Conservation (phyloP, 2,113 vertebrate species). For the Strigops habroptila region DNA sequence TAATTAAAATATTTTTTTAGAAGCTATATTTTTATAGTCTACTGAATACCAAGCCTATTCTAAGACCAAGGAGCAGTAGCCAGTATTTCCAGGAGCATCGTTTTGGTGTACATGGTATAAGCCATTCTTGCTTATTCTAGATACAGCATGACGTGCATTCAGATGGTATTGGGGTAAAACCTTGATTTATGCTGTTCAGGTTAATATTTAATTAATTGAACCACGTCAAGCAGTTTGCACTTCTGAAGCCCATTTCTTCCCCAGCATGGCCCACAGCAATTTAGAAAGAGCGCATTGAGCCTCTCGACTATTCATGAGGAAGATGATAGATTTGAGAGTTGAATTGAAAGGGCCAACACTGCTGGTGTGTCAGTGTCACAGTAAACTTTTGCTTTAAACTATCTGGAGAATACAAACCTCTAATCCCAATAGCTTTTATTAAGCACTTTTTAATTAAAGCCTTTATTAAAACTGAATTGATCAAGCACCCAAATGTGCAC, state of each 20-base stretch:
- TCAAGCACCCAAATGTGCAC: not conserved
- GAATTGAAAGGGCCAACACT: not conserved
- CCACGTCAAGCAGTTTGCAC: not conserved
- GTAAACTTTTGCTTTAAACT: not conserved
- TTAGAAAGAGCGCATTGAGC: not conserved
- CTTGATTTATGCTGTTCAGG: not conserved
- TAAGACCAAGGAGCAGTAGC: not conserved
- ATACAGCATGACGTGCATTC: not conserved
- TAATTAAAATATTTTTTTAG: not conserved
- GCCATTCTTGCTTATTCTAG: not conserved
- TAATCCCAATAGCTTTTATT: not conserved
- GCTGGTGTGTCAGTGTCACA: not conserved
- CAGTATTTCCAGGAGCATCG: not conserved
- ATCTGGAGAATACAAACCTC: not conserved
- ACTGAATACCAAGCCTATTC: not conserved
- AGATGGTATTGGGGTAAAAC: not conserved
- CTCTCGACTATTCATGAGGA: not conserved
- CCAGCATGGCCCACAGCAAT: rapidly evolving
- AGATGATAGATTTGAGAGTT: not conserved
- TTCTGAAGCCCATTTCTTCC: not conserved
- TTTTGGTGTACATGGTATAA: not conserved
- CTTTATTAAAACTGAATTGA: not conserved
- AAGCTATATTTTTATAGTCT: not conserved
- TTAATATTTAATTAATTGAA: not conserved
- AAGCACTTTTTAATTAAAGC: not conserved